phyloP scores from a whole-genome alignment of 2,797 vertebrate genomes.

The Hozukius guyotensis region DNA sequence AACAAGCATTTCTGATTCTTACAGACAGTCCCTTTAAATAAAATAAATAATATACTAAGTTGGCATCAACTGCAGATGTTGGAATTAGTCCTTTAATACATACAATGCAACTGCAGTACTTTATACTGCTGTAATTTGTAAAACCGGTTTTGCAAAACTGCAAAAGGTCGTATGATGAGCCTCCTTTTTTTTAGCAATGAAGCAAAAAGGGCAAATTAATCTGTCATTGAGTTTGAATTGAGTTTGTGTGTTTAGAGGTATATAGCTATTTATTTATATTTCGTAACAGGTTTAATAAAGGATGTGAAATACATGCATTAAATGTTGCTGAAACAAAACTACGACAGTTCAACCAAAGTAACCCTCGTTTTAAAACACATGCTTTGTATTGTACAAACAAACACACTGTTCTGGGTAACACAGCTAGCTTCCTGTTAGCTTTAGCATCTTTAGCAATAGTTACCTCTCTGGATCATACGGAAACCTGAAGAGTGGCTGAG shows the following conservation, averaged over 20 bases:
- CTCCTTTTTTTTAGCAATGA: not conserved
- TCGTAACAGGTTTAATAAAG: not conserved
- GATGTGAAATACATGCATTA: not conserved
- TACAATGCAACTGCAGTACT: not conserved
- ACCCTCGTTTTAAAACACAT: not conserved
- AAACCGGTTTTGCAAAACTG: no score
- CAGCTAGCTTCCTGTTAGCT: not conserved
- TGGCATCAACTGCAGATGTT: not conserved
- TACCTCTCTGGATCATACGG: slow-evolving; percentile 83
- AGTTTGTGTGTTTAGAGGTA: not conserved
- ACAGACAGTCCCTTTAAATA: no score
- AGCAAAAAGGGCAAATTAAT: not conserved
- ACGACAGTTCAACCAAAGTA: fast-evolving
- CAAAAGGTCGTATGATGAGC: not conserved
- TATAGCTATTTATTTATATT: not conserved
- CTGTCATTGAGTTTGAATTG: not conserved
- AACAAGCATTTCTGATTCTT: no score
- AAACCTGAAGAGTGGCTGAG: slow-evolving; percentile 85
- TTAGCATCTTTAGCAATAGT: slow-evolving; percentile 43
- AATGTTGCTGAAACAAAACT: not conserved
- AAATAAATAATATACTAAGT: not conserved
- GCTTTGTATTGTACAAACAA: not conserved
- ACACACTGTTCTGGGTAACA: no score
- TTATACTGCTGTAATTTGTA: no score
- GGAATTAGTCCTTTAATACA: not conserved